These are phyloP conservation scores for Myocastor coypus DNA, from an alignment of 2,113 vertebrate genomes.

Conservation along the genomic window DNA sequence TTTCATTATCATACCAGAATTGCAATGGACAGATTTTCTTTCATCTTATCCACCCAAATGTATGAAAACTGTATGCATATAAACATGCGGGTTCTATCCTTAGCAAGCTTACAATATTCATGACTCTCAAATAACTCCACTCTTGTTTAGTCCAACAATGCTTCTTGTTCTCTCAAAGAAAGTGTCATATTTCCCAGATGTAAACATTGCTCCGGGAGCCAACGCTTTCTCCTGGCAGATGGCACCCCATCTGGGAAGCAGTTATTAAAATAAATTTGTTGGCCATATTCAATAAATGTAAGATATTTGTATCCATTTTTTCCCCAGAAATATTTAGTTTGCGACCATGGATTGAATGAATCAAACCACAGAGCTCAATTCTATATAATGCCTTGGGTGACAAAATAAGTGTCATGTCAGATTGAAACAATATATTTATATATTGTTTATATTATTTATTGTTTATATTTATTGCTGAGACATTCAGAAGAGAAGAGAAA, in stretches of 20 bases:
- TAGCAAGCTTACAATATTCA: constrained; percentile 73
- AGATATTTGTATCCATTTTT: constrained; percentile 77
- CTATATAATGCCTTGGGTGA: constrained; percentile 53
- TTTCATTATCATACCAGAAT: constrained; percentile 71
- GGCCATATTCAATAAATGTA: constrained; percentile 77
- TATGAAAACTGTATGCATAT: constrained; percentile 79
- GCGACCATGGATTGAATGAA: constrained; percentile 66
- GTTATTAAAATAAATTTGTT: constrained; percentile 83
- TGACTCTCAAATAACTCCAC: constrained; percentile 72
- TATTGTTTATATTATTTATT: too few relatives aligned
- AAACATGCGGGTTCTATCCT: constrained; percentile 73
- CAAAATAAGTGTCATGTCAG: constrained; percentile 58
- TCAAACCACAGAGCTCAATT: constrained; percentile 62
- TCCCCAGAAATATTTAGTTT: constrained; percentile 77
- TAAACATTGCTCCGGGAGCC: constrained; percentile 79
- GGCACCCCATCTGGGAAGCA: constrained; percentile 80
- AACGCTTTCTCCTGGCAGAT: constrained; percentile 79
- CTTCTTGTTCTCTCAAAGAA: constrained; percentile 73
- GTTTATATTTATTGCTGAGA: too few relatives aligned
- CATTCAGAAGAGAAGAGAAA: constrained; percentile 33
- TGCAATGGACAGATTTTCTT: constrained; percentile 76
- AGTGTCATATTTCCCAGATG: constrained; percentile 67
- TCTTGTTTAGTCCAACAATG: constrained; percentile 73
- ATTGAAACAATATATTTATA: constrained; percentile 60
- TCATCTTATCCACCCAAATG: constrained; percentile 70